A percentile compares a stretch with the other conserved stretches of the same genome.
phyloP scores from a whole-genome alignment of 1,140 invertebrate species.

The Drosophila athabasca region DNA sequence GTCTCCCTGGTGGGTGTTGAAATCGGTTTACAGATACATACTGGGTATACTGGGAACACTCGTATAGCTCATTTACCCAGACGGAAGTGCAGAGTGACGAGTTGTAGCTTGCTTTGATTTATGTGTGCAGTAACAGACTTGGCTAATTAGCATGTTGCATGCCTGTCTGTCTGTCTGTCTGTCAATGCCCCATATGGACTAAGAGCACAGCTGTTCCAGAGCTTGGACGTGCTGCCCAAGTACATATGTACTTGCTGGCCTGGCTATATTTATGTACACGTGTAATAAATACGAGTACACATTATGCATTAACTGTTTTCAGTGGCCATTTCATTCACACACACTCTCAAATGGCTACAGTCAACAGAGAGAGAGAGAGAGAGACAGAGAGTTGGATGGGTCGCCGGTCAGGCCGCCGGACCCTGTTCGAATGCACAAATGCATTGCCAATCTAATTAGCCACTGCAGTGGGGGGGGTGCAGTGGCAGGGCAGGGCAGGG shows the following conservation, averaged over 20 bases:
- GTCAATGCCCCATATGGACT: constrained; percentile 68
- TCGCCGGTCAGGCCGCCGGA: not conserved
- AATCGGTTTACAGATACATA: constrained; percentile 46
- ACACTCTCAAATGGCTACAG: constrained; percentile 40
- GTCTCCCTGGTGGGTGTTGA: constrained; percentile 59
- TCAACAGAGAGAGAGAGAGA: constrained; percentile 21
- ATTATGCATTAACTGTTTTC: constrained; percentile 20
- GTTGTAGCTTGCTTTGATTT: constrained; percentile 18
- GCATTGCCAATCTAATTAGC: constrained; percentile 79
- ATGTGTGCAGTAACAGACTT: constrained; percentile 37
- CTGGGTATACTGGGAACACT: constrained; percentile 1
- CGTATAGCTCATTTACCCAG: constrained; percentile 23
- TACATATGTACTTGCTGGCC: constrained; percentile 25
- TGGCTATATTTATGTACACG: constrained; percentile 13
- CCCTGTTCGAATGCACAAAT: constrained; percentile 34
- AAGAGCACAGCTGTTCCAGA: constrained; percentile 57
- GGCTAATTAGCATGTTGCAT: constrained; percentile 78
- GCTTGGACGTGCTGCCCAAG: constrained; percentile 6
- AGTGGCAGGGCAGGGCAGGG: constrained; percentile 9
- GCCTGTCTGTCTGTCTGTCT: constrained; percentile 28
- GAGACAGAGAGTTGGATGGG: not conserved
- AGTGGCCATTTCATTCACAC: constrained; percentile 55
- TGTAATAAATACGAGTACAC: constrained; percentile 48
- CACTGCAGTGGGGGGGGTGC: constrained; percentile 18
- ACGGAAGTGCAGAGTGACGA: constrained; percentile 53